These are phyloP conservation scores for Felis catus DNA, from an alignment of 2,113 vertebrate species.

Conservation along the genomic window F.catus_Fca126_mat1.0 CM031423.1:33093501-33094000, in stretches of 20 bases:
- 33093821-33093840: not conserved
- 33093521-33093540: rapidly evolving
- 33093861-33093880: not conserved
- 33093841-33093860: not conserved
- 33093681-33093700: not conserved
- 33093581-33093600: not conserved
- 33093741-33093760: not conserved
- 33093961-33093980: rapidly evolving
- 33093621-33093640: not conserved
- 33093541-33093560: not conserved
- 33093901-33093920: not conserved
- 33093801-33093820: not conserved
- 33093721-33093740: not conserved
- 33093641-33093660: not conserved
- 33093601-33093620: not conserved
- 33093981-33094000: not conserved
- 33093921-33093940: not conserved
- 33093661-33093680: not conserved
- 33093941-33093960: not conserved
- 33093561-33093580: not conserved
- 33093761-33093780: not conserved
- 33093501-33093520: not conserved
- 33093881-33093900: rapidly evolving
- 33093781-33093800: not conserved
- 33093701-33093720: not conserved